Evolutionary conservation across 2,888 invertebrate genomes (phyloP), one percentile per base, ranked within the genome.

Genomic region (Rhagophthalmus giganteus): DNA sequence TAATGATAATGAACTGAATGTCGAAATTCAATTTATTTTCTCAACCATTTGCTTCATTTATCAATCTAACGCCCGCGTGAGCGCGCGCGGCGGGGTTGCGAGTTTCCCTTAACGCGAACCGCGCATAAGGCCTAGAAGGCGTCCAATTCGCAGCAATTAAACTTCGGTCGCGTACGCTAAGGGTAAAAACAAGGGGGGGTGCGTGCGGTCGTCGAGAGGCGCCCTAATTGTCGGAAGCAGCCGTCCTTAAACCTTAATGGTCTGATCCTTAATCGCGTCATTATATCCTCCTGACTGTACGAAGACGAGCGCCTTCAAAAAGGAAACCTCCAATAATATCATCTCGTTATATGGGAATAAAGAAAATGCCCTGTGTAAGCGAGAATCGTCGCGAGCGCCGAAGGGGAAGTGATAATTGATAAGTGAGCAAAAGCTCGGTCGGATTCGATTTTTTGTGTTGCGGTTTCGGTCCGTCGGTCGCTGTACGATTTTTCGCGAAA

Each of bases 231-330:
- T 65, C 64, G 67, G 66, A 67, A 68, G 65, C 65, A 66, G 67
- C 68, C 67, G 64, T 64, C 67, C 66, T 68, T 58, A 57, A 68
- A 66, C 69, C 63, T 63, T 71, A 72, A 69, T 71, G 71, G 70
- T 59, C 58, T 64, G 66, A 68, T 69, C 68, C 69, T 71, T 70
- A 70, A 71, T 70, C 67, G 66, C 67, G 69, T 71, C 70, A 70
- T 72, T 71, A 71, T 65, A 64, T 68, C 67, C 64, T 60, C 61
- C 28, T 34, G 9, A 35, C 58, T 53, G 27, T 26, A 38, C 38
- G 55, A 60, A 61, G 64, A 57, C 24, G 57, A 51, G 16, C 30
- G 24, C 28, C 31, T 16, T 46, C 46, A 38, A 40, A n/a, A 47
- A 40, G 25, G 38, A 28, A 38, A 31, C 10, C 24, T 38, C 16